phyloP scores from a whole-genome alignment of 2,113 vertebrate genomes.

The Phylloscopus trochilus region DNA sequence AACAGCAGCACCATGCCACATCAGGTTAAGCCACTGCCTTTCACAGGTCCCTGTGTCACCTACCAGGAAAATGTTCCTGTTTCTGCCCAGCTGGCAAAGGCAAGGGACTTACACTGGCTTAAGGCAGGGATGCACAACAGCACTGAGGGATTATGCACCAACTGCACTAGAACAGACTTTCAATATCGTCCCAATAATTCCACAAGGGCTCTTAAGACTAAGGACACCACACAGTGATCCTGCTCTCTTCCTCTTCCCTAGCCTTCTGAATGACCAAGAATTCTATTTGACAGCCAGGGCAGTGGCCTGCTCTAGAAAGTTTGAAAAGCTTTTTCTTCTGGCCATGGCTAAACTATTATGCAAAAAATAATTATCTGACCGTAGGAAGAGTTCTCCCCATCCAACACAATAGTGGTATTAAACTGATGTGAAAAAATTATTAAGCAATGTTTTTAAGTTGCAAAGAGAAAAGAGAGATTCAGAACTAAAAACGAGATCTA shows the following conservation, averaged over 20 bases:
- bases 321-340: not conserved
- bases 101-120: not conserved
- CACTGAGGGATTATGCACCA: not conserved
- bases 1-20: not conserved
- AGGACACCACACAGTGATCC: not conserved
- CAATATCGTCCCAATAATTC: not conserved
- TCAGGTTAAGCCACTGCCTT: not conserved
- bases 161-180: not conserved
- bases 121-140: not conserved
- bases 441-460: not conserved
- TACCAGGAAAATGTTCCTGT: not conserved
- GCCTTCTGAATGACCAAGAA: not conserved
- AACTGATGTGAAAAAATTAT: accelerated
- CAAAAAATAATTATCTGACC: not conserved
- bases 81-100: not conserved
- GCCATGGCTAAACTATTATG: not conserved
- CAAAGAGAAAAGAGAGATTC: not conserved
- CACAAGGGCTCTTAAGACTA: not conserved
- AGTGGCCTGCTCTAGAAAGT: not conserved
- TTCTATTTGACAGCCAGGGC: not conserved
- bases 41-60: not conserved
- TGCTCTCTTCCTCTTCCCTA: not conserved
- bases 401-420: not conserved
- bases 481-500: not conserved
- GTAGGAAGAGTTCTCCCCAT: not conserved